A percentile compares a stretch with the other conserved stretches of the same genome.
Conservation (phyloP, 2,888 invertebrate genomes). For the Nemoura dubitans region DNA sequence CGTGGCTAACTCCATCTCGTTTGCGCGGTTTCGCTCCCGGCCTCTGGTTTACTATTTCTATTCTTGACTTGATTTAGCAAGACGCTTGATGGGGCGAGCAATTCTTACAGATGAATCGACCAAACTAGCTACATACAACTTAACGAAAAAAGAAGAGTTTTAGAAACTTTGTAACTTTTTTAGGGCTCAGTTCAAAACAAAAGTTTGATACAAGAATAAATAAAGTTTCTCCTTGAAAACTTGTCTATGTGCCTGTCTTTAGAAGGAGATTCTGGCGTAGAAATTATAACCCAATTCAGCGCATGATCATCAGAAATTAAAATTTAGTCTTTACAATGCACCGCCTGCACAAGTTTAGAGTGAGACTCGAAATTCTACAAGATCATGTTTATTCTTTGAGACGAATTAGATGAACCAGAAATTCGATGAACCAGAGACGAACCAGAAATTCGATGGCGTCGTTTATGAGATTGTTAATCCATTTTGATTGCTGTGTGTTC, state of each 20-base stretch:
- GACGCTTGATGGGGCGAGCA: constrained; percentile 1
- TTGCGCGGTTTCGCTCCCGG: neutral
- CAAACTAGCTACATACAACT: constrained; percentile 15
- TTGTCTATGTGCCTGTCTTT: neutral
- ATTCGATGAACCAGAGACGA: too few relatives aligned
- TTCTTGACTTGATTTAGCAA: constrained; percentile 20
- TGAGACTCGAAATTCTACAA: too few relatives aligned
- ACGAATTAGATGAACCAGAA: too few relatives aligned
- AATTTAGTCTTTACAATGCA: too few relatives aligned
- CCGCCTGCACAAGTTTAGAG: too few relatives aligned
- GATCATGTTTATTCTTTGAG: too few relatives aligned
- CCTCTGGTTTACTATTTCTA: neutral
- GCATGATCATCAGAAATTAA: too few relatives aligned
- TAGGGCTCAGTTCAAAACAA: constrained; percentile 4
- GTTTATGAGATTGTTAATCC: too few relatives aligned
- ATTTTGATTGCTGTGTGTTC: too few relatives aligned
- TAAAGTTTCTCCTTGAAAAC: neutral
- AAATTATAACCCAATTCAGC: neutral
- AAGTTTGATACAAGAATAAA: constrained; percentile 12
- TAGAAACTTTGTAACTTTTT: neutral
- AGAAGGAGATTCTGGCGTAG: neutral
- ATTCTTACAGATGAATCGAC: constrained; percentile 27
- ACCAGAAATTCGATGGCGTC: too few relatives aligned
- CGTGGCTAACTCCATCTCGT: neutral
- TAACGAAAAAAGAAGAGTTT: neutral